A percentile compares a stretch with the other conserved stretches of the same genome.
These are phyloP conservation scores for Actenoides lindsayi DNA, from an alignment of 2,113 vertebrate species.

Conservation along the genomic window DNA sequence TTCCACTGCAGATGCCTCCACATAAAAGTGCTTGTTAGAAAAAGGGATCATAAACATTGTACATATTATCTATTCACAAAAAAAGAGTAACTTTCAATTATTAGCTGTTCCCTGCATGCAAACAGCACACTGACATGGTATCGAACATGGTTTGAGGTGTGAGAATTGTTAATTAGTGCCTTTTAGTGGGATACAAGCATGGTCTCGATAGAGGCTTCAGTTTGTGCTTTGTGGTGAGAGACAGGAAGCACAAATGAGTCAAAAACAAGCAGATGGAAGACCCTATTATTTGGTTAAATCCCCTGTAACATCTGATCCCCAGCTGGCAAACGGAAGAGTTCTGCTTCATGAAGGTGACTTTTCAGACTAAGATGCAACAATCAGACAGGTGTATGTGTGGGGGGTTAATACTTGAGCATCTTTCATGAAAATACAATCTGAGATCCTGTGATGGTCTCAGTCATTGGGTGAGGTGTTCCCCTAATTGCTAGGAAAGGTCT, in stretches of 20 bases:
- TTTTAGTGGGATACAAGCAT: background rate
- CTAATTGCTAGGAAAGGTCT: background rate
- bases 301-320: background rate
- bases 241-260: background rate
- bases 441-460: background rate
- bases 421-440: background rate
- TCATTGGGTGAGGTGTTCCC: background rate
- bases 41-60: background rate
- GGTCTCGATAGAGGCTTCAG: background rate
- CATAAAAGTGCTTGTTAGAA: background rate
- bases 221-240: background rate
- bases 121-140: background rate
- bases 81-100: background rate
- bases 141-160: background rate
- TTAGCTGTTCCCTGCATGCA: background rate
- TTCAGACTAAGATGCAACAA: background rate
- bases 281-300: background rate
- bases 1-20: background rate
- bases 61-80: background rate
- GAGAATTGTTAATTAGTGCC: background rate
- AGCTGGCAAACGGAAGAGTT: background rate
- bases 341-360: background rate
- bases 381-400: background rate
- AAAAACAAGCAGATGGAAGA: background rate
- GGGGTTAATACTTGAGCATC: background rate